Evolutionary conservation across 2,888 invertebrate species (phyloP).

Genomic region (Pseudococcus longispinus): DNA sequence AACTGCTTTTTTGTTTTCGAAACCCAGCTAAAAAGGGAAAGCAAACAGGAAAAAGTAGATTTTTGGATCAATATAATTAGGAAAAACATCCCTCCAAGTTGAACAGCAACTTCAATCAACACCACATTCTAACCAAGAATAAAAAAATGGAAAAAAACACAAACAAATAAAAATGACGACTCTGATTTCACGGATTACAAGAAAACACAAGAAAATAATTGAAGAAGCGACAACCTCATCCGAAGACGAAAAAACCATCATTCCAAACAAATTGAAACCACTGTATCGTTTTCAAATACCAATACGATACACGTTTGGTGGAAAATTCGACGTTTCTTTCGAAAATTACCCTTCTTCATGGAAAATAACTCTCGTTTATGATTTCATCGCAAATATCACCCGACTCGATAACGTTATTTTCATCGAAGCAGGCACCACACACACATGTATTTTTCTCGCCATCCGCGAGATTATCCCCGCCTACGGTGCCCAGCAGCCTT

Average conservation of each 20-base stretch:
- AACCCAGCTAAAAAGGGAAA: too few species aligned
- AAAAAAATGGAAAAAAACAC: too few species aligned
- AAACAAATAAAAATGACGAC: too few species aligned
- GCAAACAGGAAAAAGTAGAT: too few species aligned
- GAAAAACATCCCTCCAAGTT: too few species aligned
- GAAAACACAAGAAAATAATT: too few species aligned
- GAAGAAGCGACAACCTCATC: neutral
- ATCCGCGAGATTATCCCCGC: neutral
- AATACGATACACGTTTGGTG: neutral
- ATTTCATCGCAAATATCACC: neutral
- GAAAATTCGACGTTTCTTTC: neutral
- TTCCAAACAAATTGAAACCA: neutral
- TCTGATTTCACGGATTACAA: too few species aligned
- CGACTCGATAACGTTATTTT: neutral
- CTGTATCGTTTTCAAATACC: neutral
- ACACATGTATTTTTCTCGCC: neutral
- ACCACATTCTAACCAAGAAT: too few species aligned
- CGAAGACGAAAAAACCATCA: too few species aligned
- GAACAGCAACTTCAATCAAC: too few species aligned
- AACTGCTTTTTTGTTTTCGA: too few species aligned
- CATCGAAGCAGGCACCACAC: neutral
- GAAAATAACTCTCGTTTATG: neutral
- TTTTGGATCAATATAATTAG: too few species aligned
- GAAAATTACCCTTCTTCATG: neutral
- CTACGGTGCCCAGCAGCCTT: neutral